Base-by-base conservation (phyloP, 2,797 vertebrate genomes). In the Lepus townsendii region DNA sequence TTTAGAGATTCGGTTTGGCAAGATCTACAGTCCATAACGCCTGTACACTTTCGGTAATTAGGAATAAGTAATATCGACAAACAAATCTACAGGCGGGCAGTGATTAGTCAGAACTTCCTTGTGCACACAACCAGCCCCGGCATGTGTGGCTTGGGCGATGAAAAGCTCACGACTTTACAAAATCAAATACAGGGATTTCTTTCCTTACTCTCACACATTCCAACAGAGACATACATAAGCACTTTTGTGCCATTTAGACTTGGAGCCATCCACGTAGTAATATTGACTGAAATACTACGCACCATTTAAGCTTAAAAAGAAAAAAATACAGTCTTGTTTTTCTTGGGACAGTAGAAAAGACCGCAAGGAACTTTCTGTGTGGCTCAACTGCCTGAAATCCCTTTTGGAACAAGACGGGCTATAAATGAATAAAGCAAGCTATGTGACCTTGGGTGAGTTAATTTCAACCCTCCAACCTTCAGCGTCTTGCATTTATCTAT, bases 151-250 rank as follows among this genome's bases (percentile, higher is more conserved):
- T 86, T 35, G 3, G 26, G n/a, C 0, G 0, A 90, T 3, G 76
- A n/a, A 96, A 93, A 94, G 85, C 90, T 84, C 85, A 30, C 52
- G 92, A 94, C 93, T 95, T 94, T 69, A 94, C 35, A 83, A 95
- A 96, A 96, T 93, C 68, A 78, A 93, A 97, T 24, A 85, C 38
- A 91, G 73, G 92, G 77, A 95, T 91, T 96, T 97, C 96, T 93
- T 94, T 90, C 79, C 91, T 87, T 10, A 89, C 77, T 75, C 83
- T 63, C 83, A 94, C 78, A 85, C 77, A 88, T 88, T 95, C 87
- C 90, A 85, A 54, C 38, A 90, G 60, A 90, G 84, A 76, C 83
- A 65, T 14, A 87, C 92, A 91, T 76, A 87, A 32, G 68, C 80
- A 94, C 93, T 96, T 96, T 75, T 84, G 76, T 84, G 79, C 68